A percentile compares a stretch with the other conserved stretches of the same genome.
Conservation (phyloP, 2,888 invertebrate species). For the Eilema caniola region DNA sequence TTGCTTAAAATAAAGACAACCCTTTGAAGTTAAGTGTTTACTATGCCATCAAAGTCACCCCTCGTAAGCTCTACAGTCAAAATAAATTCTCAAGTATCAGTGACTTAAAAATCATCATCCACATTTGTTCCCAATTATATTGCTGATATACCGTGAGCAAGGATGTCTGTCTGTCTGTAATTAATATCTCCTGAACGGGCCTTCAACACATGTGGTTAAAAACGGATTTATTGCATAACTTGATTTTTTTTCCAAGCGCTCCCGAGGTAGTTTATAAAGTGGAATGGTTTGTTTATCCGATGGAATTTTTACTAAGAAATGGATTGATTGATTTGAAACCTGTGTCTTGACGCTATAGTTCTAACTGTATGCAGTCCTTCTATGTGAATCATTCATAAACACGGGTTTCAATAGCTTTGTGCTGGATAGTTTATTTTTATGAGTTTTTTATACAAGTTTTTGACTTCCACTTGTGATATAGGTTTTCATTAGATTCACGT, state of each 20-base stretch:
- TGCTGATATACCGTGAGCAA: conserved; percentile 77
- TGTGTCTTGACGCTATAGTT: conserved; percentile 7
- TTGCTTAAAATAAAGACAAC: conserved; percentile 46
- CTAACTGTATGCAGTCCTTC: conserved; percentile 13
- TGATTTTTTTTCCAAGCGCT: conserved; percentile 40
- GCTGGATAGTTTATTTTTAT: neutral
- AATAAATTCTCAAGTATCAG: conserved; percentile 58
- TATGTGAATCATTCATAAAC: conserved; percentile 22
- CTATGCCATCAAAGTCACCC: conserved; percentile 51
- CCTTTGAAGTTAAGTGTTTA: conserved; percentile 56
- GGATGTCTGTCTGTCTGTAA: conserved; percentile 73
- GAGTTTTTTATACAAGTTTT: neutral
- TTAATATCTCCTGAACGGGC: conserved; percentile 73
- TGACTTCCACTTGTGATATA: neutral
- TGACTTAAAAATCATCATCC: conserved; percentile 55
- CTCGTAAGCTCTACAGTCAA: conserved; percentile 50
- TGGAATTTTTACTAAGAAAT: conserved; percentile 22
- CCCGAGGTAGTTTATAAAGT: conserved; percentile 24
- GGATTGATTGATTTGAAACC: conserved; percentile 22
- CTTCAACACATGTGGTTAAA: conserved; percentile 74
- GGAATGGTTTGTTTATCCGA: conserved; percentile 21
- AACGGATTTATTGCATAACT: conserved; percentile 75
- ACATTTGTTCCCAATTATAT: conserved; percentile 83
- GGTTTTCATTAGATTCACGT: neutral
- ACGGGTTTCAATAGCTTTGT: neutral